A percentile compares a stretch with the other conserved stretches of the same genome.
These are phyloP conservation scores for Bovichtus diacanthus DNA, from an alignment of 2,797 vertebrate genomes.

Conservation along the genomic window DNA sequence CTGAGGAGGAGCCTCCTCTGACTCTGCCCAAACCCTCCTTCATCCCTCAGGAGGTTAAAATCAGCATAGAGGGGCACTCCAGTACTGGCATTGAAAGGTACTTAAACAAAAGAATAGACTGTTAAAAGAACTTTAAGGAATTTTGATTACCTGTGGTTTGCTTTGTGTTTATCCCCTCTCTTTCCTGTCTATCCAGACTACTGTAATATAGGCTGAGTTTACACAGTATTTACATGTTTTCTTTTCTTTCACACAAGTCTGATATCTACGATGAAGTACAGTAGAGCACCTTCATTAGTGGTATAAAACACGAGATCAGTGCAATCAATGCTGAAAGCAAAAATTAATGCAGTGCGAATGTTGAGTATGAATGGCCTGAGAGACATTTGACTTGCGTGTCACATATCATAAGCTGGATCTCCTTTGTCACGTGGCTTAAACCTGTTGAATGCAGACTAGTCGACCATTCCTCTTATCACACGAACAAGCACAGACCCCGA, in stretches of 20 bases:
- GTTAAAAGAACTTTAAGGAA: constrained; percentile 57
- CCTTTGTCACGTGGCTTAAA: constrained; percentile 44
- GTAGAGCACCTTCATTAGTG: constrained; percentile 78
- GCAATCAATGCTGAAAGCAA: constrained; percentile 81
- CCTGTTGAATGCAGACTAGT: constrained; percentile 47
- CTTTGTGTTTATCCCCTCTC: constrained; percentile 67
- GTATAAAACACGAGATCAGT: constrained; percentile 79
- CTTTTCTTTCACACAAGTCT: constrained; percentile 84
- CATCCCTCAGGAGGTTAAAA: constrained; percentile 98
- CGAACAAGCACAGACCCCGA: constrained; percentile 68
- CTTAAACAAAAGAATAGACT: constrained; percentile 73
- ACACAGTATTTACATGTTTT: constrained; percentile 93
- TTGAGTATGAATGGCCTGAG: constrained; percentile 59
- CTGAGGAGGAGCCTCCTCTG: constrained; percentile 92
- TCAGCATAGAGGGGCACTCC: constrained; percentile 98
- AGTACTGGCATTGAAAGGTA: constrained; percentile 91
- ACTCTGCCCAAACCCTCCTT: constrained; percentile 97
- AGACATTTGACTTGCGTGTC: constrained; percentile 41
- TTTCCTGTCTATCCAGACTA: constrained; percentile 90
- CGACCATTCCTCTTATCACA: constrained; percentile 38
- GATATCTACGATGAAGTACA: constrained; percentile 87
- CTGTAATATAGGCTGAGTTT: constrained; percentile 95
- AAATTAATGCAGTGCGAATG: constrained; percentile 77
- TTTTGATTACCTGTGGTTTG: constrained; percentile 82
- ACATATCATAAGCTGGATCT: constrained; percentile 55